phyloP scores from a whole-genome alignment of 2,888 invertebrate species.

The Tillus elongatus region DNA sequence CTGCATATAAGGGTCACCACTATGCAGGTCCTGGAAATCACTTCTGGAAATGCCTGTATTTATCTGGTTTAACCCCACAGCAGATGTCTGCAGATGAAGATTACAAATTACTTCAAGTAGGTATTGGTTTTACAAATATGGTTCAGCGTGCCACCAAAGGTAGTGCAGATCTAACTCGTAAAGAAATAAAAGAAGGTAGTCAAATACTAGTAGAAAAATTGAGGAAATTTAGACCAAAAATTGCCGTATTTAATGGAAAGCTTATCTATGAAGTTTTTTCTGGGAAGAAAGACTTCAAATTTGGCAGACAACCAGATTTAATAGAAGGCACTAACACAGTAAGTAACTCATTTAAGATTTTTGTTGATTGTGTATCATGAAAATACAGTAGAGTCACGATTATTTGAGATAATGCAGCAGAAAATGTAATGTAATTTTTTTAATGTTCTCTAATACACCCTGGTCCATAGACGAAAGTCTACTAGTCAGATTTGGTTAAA shows the following conservation, averaged over 20 bases:
- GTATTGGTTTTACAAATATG: constrained; percentile 98
- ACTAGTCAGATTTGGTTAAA: too few species aligned
- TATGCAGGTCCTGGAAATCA: constrained; percentile 99
- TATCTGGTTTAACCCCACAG: constrained; percentile 88
- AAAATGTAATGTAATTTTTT: too few species aligned
- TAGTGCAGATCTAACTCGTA: constrained; percentile 86
- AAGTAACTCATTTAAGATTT: constrained; percentile 41
- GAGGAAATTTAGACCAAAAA: constrained; percentile 86
- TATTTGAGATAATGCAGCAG: too few species aligned
- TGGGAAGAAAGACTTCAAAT: constrained; percentile 93
- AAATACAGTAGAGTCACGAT: too few species aligned
- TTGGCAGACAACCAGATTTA: constrained; percentile 89
- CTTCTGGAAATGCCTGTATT: constrained; percentile 96
- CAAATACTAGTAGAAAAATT: constrained; percentile 82
- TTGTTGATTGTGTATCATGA: too few species aligned
- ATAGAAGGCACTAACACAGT: constrained; percentile 92
- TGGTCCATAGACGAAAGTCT: too few species aligned
- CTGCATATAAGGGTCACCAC: constrained; percentile 96
- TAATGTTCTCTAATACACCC: too few species aligned
- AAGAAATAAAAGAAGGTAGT: constrained; percentile 90
- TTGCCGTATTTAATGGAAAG: constrained; percentile 98
- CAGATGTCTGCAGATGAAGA: constrained; percentile 96
- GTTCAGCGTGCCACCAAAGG: constrained; percentile 92
- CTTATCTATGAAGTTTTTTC: constrained; percentile 96
- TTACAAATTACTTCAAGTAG: constrained; percentile 82